Percentiles rank a stretch among this genome's conserved stretches.
Evolutionary conservation across 2,113 vertebrate genomes (phyloP).

Genomic region (Ictalurus furcatus): DNA sequence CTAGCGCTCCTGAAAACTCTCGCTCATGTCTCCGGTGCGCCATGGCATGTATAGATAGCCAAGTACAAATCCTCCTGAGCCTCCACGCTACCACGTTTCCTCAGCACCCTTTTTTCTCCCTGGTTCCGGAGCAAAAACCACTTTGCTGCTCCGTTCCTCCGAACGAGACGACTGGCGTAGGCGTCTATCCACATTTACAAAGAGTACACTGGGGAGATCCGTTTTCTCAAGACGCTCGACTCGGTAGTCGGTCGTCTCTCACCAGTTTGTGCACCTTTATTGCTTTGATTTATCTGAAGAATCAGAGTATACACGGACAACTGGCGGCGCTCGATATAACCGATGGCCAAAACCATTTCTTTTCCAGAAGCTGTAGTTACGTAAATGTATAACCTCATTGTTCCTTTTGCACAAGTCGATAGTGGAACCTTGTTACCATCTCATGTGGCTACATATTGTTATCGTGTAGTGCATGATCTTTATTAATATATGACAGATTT

Average conservation of each 20-base stretch:
- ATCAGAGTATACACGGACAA: not conserved
- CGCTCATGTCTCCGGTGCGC: slow-evolving; percentile 25
- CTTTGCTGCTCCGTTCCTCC: not conserved
- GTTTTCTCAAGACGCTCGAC: not conserved
- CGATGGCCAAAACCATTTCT: slow-evolving; percentile 69
- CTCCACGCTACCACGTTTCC: not conserved
- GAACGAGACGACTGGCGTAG: not conserved
- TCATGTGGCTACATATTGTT: slow-evolving; percentile 72
- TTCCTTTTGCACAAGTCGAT: slow-evolving; percentile 85
- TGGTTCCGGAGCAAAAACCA: not conserved
- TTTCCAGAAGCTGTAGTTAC: slow-evolving; percentile 77
- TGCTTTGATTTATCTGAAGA: not conserved
- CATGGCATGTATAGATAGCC: slow-evolving; percentile 30
- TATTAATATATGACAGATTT: slow-evolving; percentile 69
- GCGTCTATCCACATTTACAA: not conserved
- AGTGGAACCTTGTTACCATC: slow-evolving; percentile 74
- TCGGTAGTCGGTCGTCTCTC: not conserved
- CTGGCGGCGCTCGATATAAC: slow-evolving; percentile 45
- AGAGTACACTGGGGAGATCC: not conserved
- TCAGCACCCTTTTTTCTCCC: not conserved
- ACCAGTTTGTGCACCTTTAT: slow-evolving; percentile 9
- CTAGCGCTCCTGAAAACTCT: slow-evolving; percentile 24
- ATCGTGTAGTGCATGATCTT: slow-evolving; percentile 75
- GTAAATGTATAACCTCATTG: slow-evolving; percentile 87
- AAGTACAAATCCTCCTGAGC: slow-evolving; percentile 37